A percentile compares a stretch with the other conserved stretches of the same genome.
phyloP scores from a whole-genome alignment of 2,888 invertebrate genomes.

The Hedya salicella region DNA sequence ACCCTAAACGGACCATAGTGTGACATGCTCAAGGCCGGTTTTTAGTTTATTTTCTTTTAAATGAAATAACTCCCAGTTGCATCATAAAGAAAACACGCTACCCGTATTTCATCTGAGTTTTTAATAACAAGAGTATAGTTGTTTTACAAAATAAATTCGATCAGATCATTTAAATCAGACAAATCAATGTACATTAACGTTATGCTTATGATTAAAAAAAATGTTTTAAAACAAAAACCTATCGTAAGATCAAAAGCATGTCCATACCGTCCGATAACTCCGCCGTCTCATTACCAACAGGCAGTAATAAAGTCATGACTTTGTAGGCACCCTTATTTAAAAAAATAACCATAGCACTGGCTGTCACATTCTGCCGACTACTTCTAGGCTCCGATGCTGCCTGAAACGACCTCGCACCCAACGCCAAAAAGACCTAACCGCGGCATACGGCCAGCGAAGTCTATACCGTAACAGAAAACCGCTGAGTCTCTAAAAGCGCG shows the following conservation, averaged over 20 bases:
- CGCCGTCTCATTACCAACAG: slow-evolving; percentile 47
- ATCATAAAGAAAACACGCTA: too few relatives aligned
- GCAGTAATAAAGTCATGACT: slow-evolving; percentile 62
- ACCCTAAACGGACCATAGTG: too few relatives aligned
- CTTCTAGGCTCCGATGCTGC: slow-evolving; percentile 64
- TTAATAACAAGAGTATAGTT: too few relatives aligned
- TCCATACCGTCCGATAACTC: slow-evolving; percentile 30
- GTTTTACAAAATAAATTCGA: neutral
- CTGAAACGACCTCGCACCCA: slow-evolving; percentile 65
- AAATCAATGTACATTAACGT: neutral
- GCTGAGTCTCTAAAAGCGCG: slow-evolving; percentile 52
- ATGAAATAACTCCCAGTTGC: too few relatives aligned
- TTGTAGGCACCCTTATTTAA: slow-evolving; percentile 58
- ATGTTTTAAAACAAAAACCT: slow-evolving; percentile 17
- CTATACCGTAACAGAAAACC: slow-evolving; percentile 40
- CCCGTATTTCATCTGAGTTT: too few relatives aligned
- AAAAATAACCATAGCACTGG: slow-evolving; percentile 61
- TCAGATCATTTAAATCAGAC: neutral
- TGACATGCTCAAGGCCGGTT: too few relatives aligned
- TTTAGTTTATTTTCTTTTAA: too few relatives aligned
- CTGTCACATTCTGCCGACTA: slow-evolving; percentile 66
- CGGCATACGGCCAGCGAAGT: slow-evolving; percentile 49
- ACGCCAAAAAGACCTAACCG: slow-evolving; percentile 55
- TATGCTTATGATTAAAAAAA: neutral
- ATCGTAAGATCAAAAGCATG: slow-evolving; percentile 40